phyloP scores from a whole-genome alignment of 2,888 invertebrate genomes.

The Cheilosia vernalis region DNA sequence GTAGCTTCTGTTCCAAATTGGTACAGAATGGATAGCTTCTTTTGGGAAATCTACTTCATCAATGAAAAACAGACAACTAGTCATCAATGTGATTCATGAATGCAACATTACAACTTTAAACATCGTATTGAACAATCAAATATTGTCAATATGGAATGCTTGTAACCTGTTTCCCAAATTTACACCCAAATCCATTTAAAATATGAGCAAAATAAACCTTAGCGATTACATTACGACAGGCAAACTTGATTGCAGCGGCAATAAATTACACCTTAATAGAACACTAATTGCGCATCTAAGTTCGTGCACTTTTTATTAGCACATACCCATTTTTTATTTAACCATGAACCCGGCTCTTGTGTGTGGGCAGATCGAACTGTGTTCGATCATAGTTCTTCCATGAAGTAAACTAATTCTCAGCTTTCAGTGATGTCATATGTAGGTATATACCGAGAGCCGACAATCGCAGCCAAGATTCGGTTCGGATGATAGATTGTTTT shows the following conservation, averaged over 20 bases:
- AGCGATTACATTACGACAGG: neutral
- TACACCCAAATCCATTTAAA: neutral
- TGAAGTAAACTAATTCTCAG: neutral
- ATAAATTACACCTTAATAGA: conserved; percentile 24
- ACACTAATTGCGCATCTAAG: conserved; percentile 5
- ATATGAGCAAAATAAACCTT: neutral
- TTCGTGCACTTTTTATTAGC: conserved; percentile 58
- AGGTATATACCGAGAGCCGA: neutral
- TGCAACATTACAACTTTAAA: too few species aligned
- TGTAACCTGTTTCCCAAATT: neutral
- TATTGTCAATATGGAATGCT: too few species aligned
- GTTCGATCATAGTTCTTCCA: neutral
- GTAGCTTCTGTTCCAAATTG: too few species aligned
- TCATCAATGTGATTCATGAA: too few species aligned
- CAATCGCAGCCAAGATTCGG: neutral
- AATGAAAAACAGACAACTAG: too few species aligned
- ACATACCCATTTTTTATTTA: conserved; percentile 6
- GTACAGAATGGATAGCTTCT: too few species aligned
- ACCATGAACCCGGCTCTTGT: conserved; percentile 12
- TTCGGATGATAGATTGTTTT: neutral
- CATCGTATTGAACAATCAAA: too few species aligned
- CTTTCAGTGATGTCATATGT: conserved; percentile 25
- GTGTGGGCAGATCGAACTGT: conserved; percentile 16
- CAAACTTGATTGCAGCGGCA: conserved; percentile 1
- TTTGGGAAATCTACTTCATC: too few species aligned